Percentiles rank a stretch among this genome's conserved stretches.
phyloP scores from a whole-genome alignment of 92 coral and sea anemone genomes.

The Epizoanthus scotinus region DNA sequence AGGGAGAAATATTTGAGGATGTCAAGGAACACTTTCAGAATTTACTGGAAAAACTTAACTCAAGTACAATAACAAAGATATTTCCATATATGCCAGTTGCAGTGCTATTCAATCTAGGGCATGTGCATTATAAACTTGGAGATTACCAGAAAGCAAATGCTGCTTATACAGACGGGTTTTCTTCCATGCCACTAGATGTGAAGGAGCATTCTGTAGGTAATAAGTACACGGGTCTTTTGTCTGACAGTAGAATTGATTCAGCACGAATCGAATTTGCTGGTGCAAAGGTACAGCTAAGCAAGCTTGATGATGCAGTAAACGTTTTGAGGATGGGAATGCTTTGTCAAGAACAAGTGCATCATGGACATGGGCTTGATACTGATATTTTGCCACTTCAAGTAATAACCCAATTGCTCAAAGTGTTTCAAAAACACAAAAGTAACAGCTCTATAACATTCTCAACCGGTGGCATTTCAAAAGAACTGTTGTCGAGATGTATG shows the following conservation, averaged over 20 bases:
- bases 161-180: background rate
- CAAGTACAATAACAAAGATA: background rate
- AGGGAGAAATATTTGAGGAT: background rate
- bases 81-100: background rate
- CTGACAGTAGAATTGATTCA: background rate
- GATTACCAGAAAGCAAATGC: background rate
- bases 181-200: background rate
- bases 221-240: background rate
- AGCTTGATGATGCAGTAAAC: background rate
- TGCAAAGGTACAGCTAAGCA: background rate
- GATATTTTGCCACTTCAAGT: background rate
- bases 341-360: background rate
- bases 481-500: no score
- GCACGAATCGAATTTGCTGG: background rate
- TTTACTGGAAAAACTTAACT: background rate
- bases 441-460: background rate
- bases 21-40: constrained; percentile 4
- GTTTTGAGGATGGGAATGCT: background rate
- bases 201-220: background rate
- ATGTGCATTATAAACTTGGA: background rate
- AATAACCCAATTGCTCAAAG: background rate
- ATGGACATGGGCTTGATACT: background rate
- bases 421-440: no score
- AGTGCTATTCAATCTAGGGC: constrained; percentile 6
- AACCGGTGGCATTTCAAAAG: no score